Evolutionary conservation across 2,113 vertebrate genomes (phyloP).

Genomic region (Climacteris rufus): DNA sequence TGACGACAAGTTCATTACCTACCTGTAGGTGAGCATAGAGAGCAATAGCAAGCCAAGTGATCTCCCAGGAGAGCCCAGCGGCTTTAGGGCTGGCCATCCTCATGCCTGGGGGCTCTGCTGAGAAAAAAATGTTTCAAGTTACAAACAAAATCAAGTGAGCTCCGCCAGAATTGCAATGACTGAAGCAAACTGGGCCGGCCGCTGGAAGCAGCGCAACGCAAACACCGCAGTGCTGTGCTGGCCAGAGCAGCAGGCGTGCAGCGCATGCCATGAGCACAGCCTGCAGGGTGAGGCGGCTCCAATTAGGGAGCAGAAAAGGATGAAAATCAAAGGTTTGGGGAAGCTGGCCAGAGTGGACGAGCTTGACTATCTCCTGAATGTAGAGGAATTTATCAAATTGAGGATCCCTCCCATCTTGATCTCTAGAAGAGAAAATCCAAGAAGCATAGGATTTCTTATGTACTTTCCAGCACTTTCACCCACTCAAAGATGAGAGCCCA

Average conservation of each 20-base stretch:
- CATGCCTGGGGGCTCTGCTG: background rate
- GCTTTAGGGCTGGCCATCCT: constrained; percentile 48
- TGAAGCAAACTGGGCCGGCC: constrained; percentile 43
- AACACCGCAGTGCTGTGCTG: constrained; percentile 31
- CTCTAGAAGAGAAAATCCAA: background rate
- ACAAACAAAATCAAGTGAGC: constrained; percentile 23
- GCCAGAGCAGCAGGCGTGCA: background rate
- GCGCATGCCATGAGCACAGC: constrained; percentile 45
- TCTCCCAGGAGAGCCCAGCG: constrained; percentile 44
- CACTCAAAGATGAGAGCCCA: background rate
- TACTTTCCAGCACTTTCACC: background rate
- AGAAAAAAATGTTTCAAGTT: constrained; percentile 48
- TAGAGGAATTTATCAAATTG: background rate
- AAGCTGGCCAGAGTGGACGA: background rate
- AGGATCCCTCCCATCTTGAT: background rate
- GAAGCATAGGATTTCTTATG: background rate
- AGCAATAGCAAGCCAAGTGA: constrained; percentile 57
- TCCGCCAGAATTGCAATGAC: constrained; percentile 29
- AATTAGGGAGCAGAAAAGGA: background rate
- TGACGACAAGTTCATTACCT: background rate
- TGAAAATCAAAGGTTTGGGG: background rate
- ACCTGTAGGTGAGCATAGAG: constrained; percentile 69
- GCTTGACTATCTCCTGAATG: background rate
- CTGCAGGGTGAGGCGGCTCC: constrained; percentile 32
- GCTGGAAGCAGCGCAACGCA: constrained; percentile 47